Conservation (phyloP, 2,113 vertebrate species). For the Pteronura brasiliensis region DNA sequence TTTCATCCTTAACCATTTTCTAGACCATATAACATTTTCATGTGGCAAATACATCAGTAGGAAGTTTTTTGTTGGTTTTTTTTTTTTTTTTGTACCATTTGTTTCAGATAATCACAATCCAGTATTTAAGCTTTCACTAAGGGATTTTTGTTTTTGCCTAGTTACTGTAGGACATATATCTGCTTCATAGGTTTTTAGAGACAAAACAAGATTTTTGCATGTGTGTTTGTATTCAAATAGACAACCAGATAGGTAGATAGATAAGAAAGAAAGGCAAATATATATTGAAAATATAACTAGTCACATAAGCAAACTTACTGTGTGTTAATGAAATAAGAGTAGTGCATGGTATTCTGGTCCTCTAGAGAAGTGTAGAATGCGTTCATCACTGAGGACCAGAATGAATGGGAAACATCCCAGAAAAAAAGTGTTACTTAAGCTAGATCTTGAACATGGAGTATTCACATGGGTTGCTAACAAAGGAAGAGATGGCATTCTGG, state of each 20-base stretch:
- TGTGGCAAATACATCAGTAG: neutral
- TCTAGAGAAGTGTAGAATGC: neutral
- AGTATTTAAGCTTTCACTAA: neutral
- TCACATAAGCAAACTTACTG: neutral
- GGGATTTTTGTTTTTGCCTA: neutral
- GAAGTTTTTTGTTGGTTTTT: neutral
- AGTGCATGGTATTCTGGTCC: neutral
- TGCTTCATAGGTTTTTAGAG: neutral
- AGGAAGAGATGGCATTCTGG: neutral
- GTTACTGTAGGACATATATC: neutral
- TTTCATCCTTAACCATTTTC: neutral
- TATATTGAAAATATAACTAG: neutral
- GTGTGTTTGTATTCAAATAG: neutral
- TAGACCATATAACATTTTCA: neutral
- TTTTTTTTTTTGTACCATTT: neutral
- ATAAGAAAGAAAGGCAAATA: neutral
- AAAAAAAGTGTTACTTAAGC: neutral
- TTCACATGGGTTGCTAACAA: neutral
- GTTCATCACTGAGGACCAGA: neutral
- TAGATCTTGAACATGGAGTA: neutral
- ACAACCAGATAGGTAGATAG: neutral
- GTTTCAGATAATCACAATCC: neutral
- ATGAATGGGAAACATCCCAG: neutral
- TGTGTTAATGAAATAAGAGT: neutral
- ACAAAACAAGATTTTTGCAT: neutral